Evolutionary conservation across 2,888 invertebrate genomes (phyloP).

Genomic region (Crematogaster levior): DNA sequence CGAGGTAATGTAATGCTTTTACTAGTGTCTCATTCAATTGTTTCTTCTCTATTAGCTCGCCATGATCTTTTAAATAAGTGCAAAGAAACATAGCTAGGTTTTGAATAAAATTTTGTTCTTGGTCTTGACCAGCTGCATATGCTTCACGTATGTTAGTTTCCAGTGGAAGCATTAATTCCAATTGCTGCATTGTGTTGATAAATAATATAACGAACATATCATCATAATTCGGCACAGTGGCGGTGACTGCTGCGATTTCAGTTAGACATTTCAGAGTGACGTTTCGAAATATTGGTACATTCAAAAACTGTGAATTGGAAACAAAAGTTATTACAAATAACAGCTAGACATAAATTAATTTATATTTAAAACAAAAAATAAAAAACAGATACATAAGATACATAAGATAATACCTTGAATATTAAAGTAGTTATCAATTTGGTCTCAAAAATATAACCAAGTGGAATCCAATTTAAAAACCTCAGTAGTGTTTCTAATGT

Average conservation of each 20-base stretch:
- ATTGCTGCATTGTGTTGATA: slow-evolving; percentile 96
- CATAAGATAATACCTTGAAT: slow-evolving; percentile 88
- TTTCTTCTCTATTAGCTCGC: slow-evolving; percentile 94
- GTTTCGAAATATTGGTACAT: slow-evolving; percentile 99
- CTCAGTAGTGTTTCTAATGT: slow-evolving; percentile 98
- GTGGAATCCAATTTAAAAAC: slow-evolving; percentile 99
- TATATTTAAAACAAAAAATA: background rate
- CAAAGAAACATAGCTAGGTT: slow-evolving; percentile 99
- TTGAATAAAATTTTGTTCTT: slow-evolving; percentile 99
- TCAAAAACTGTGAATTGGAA: slow-evolving; percentile 90
- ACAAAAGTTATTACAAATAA: slow-evolving; percentile 19
- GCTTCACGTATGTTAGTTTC: slow-evolving; percentile 97
- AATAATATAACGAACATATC: slow-evolving; percentile 96
- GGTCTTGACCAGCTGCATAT: slow-evolving; percentile 96
- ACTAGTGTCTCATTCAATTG: slow-evolving; percentile 92
- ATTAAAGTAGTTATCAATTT: slow-evolving; percentile 97
- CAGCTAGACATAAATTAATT: background rate
- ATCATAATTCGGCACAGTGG: slow-evolving; percentile 92
- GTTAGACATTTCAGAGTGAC: slow-evolving; percentile 99
- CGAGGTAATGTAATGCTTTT: slow-evolving; percentile 94
- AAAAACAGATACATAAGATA: no score
- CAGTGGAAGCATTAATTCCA: slow-evolving; percentile 96
- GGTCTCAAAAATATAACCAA: slow-evolving; percentile 99
- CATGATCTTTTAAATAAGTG: slow-evolving; percentile 98
- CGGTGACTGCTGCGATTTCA: slow-evolving; percentile 97